Base-by-base conservation (phyloP, 1,140 invertebrate genomes). In the Kradibia gibbosae region DNA sequence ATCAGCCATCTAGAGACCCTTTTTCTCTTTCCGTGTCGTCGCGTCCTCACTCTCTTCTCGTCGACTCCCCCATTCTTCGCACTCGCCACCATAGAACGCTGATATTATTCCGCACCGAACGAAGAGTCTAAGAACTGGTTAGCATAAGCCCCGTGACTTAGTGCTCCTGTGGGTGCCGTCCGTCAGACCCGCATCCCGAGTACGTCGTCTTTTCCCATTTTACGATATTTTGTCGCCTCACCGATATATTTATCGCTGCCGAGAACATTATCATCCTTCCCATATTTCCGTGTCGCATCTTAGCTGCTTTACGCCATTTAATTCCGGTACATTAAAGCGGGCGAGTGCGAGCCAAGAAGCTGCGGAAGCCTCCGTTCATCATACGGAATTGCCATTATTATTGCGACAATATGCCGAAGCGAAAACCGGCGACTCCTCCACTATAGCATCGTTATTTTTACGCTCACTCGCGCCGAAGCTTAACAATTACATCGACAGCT, bases 161-260 rank as follows among this genome's bases (percentile, higher is more conserved):
- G 88, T 88, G 84, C 83, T 88, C 88, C 88, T 89, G 78, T 17
- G 88, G 88, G 88, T 89, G 88, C 83, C 88, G 85, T 89, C 80
- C 85, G 85, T 89, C 86, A 79, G 39, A 22, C 65, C 28, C 77
- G 34, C 72, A 22, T 42, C n/a, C 13, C 31, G 3, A 10, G 55
- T 34, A n/a, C 65, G 22, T 22, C 39, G 28, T 62, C 39, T 50
- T 83, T n/a, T 57, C 71, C 74, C 17, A 65, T 72, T 70, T 60
- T 72, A 65, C 39, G 75, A 81, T 62, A 78, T 48, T 83, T 83
- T 81, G 78, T 83, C 82, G 67, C 78, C 53, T 76, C 25, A 3
- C 53, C 25, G 72, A 48, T 34, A 83, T 78, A 83, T 81, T 81
- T 83, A 80, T 80, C 55, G 74, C 34, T 74, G 73, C 8, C 67